These are phyloP conservation scores for Gisinianus flammeolus DNA, from an alignment of 2,888 invertebrate species.

Conservation along the genomic window DNA sequence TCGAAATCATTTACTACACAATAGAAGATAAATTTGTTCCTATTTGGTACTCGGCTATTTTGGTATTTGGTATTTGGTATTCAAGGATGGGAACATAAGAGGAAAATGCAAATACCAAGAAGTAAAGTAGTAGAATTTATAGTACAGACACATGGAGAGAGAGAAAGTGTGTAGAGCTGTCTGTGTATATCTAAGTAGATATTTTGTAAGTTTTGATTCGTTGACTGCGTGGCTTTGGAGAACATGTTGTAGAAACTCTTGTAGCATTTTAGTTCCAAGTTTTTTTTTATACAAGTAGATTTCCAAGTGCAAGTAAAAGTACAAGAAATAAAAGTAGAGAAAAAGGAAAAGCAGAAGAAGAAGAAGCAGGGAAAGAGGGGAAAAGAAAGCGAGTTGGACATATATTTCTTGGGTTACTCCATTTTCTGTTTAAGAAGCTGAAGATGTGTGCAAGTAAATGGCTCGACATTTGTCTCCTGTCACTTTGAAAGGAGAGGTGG, in stretches of 20 bases:
- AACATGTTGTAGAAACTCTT: slow-evolving; percentile 7
- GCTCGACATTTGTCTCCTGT: slow-evolving; percentile 46
- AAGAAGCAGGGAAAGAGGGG: neutral
- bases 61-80: too few species aligned
- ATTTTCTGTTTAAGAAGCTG: slow-evolving; percentile 24
- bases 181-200: too few species aligned
- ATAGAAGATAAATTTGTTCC: slow-evolving; percentile 26
- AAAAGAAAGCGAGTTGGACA: neutral
- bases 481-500: slow-evolving; percentile 35
- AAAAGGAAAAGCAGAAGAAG: neutral
- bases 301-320: too few species aligned
- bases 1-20: slow-evolving; percentile 24
- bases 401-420: slow-evolving; percentile 1
- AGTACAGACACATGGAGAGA: neutral
- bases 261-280: too few species aligned
- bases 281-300: too few species aligned
- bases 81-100: neutral
- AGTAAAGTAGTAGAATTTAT: neutral
- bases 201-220: slow-evolving; percentile 16
- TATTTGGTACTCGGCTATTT: neutral
- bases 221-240: neutral
- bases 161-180: slow-evolving; percentile 2
- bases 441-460: slow-evolving; percentile 38
- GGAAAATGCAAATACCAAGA: slow-evolving; percentile 7
- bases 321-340: too few species aligned